phyloP scores from a whole-genome alignment of 2,113 vertebrate species.

The Perognathus longimembris region DNA sequence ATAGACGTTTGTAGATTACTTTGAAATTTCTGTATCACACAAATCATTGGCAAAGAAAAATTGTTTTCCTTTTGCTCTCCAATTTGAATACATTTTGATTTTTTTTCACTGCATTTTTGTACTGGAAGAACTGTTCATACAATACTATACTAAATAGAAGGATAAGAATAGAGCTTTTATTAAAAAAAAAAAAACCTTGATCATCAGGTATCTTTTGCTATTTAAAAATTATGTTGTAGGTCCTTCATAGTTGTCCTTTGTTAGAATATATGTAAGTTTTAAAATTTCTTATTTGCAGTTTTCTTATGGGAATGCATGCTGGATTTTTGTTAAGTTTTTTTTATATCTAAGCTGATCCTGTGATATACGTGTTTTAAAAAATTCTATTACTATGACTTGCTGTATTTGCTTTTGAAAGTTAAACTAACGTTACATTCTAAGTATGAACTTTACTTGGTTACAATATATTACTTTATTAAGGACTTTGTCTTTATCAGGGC shows the following conservation, averaged over 20 bases:
- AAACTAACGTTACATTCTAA: not conserved
- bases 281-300: not conserved
- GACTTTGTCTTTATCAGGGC: not conserved
- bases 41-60: not conserved
- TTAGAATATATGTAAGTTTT: not conserved
- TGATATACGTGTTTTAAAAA: not conserved
- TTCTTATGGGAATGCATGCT: not conserved
- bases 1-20: not conserved
- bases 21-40: not conserved
- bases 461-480: not conserved
- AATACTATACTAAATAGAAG: not conserved
- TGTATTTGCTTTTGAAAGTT: slow-evolving; percentile 26
- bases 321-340: slow-evolving; percentile 14
- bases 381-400: not conserved
- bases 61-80: slow-evolving; percentile 3
- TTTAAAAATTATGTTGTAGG: not conserved
- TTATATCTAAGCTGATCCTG: not conserved
- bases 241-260: slow-evolving; percentile 23
- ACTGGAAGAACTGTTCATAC: not conserved
- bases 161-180: slow-evolving; percentile 17
- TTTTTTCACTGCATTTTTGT: slow-evolving; percentile 8
- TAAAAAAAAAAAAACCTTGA: no score
- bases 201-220: not conserved
- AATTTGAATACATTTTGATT: not conserved
- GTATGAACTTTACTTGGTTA: not conserved